Conservation (phyloP, 2,797 vertebrate genomes). For the Valencia hispanica region DNA sequence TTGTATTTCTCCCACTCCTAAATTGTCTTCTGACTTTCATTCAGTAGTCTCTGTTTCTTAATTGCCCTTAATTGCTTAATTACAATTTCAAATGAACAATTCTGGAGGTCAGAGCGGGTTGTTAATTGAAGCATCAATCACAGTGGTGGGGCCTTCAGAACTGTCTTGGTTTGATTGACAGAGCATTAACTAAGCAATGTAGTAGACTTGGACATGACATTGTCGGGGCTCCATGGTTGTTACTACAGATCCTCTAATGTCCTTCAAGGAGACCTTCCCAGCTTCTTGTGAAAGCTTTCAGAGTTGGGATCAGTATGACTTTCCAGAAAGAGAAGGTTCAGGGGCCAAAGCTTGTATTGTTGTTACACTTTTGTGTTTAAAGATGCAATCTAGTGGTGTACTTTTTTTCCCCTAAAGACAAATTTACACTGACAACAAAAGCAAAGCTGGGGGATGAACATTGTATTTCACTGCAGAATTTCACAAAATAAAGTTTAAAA, state of each 20-base stretch:
- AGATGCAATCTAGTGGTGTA: background rate
- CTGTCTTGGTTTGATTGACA: conserved; percentile 80
- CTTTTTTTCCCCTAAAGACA: too few relatives aligned
- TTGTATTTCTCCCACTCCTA: conserved; percentile 62
- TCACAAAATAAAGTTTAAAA: background rate
- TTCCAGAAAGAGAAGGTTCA: background rate
- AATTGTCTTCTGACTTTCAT: conserved; percentile 84
- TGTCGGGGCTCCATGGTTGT: conserved; percentile 61
- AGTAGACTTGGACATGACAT: conserved; percentile 77
- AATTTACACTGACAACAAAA: background rate
- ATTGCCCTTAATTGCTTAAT: conserved; percentile 86
- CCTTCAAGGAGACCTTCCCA: conserved; percentile 66
- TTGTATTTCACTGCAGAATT: background rate
- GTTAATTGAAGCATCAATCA: conserved; percentile 88
- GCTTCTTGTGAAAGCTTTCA: conserved; percentile 19
- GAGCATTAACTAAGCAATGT: conserved; percentile 77
- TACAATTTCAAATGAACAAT: conserved; percentile 87
- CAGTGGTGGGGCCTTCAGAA: conserved; percentile 70
- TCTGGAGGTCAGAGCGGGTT: conserved; percentile 80
- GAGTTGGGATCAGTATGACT: conserved; percentile 12
- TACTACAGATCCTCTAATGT: conserved; percentile 41
- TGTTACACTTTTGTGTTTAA: background rate
- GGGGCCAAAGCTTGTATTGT: background rate
- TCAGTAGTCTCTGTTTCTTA: conserved; percentile 79
- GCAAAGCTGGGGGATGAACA: background rate